Evolutionary conservation across 2,797 vertebrate species (phyloP), one percentile per base, ranked within the genome.

Genomic region (Yasuhikotakia modesta): DNA sequence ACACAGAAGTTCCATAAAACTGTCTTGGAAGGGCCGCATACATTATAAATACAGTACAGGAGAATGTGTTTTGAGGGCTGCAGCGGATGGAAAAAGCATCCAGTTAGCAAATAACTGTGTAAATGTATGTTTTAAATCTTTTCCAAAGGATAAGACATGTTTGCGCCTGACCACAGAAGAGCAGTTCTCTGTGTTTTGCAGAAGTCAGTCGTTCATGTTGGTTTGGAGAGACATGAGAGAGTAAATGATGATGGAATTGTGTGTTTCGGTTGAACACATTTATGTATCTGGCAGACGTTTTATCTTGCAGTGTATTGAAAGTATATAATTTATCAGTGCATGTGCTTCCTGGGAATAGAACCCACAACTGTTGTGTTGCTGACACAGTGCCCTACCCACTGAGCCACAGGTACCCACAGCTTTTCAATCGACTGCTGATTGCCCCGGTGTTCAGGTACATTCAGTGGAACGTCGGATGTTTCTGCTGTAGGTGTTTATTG

Each of bases 381-480:
- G 10, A 39, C 2, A 8, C 35, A 8, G 6, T 39, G 35, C 35
- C 10, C 35, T 39, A 39, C 6, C 35, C 7, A 39, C 35, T 39
- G 35, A 6, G 6, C 35, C 10, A 8, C 4, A 6, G 35, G 35
- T 7, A 39, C 35, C 1, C 6, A 7, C 35, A 6, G 35, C 35
- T 39, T 6, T 39, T 39, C 6, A 39, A 39, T 39, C 10, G 35
- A 39, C 35, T 39, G 35, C 35, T 39, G 35, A 39, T 39, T 64
- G 7, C 11, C 35, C 65, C 19, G 14, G 52, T 7, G 35, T 21
- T 76, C 14, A 27, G 73, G 61, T 43, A 30, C 66, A 76, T 63
- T 55, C 73, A 27, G 46, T 64, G 46, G 64, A 46, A 76, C 22
- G n/a, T 46, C 24, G 55, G 39, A 48, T 50, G 39, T 74, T 74